Percentiles rank a stretch among this genome's conserved stretches.
Evolutionary conservation across 2,113 vertebrate species (phyloP).

Genomic region (Gavia stellata): DNA sequence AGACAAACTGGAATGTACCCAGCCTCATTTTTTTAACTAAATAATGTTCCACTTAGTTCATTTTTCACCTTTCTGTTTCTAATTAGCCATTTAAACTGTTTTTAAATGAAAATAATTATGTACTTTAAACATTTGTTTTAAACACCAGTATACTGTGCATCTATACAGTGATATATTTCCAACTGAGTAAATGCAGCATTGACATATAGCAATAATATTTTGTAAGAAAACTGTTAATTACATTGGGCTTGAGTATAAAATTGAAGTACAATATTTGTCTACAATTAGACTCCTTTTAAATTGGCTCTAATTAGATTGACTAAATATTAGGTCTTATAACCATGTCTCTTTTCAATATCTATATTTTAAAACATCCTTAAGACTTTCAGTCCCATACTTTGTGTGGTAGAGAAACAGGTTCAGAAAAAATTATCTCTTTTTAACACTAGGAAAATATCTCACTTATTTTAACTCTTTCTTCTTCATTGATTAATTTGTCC

Average conservation of each 20-base stretch:
- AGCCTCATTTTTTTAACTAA: background rate
- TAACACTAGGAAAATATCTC: background rate
- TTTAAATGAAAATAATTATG: background rate
- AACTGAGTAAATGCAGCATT: background rate
- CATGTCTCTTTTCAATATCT: background rate
- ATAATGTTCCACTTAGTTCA: background rate
- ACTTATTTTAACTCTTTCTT: background rate
- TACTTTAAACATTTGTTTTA: background rate
- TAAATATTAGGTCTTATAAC: background rate
- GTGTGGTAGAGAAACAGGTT: background rate
- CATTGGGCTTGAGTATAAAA: background rate
- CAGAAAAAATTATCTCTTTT: background rate
- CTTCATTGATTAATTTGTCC: background rate
- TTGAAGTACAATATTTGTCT: background rate
- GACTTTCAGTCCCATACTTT: background rate
- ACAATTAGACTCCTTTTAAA: background rate
- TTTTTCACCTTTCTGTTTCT: slow-evolving; percentile 10
- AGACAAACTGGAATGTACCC: background rate
- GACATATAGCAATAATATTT: background rate
- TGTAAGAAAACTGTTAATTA: background rate
- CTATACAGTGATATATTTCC: background rate
- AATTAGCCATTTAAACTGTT: background rate
- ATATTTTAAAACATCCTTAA: background rate
- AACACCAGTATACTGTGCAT: background rate
- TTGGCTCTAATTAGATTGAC: background rate